Evolutionary conservation across 2,888 invertebrate genomes (phyloP).

Genomic region (Neoitamus cyanurus): DNA sequence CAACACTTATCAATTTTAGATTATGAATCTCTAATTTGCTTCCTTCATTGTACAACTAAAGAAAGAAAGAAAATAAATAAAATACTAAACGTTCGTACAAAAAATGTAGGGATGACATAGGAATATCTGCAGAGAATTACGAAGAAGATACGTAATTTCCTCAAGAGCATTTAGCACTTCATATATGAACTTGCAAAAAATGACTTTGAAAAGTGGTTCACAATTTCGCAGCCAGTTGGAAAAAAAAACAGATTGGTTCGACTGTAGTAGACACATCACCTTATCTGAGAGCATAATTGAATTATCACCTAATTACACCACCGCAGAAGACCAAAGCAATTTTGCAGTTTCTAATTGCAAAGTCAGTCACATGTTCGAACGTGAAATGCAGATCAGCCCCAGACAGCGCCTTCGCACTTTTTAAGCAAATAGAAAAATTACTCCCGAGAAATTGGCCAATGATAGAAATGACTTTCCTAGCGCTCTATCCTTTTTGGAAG

Average conservation of each 20-base stretch:
- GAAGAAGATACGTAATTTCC: background rate
- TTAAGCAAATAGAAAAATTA: background rate
- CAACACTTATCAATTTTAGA: no score
- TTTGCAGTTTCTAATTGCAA: slow-evolving; percentile 15
- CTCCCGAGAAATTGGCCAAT: background rate
- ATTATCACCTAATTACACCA: slow-evolving; percentile 10
- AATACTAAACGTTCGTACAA: background rate
- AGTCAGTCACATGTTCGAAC: background rate
- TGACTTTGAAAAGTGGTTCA: background rate
- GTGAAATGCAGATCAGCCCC: background rate
- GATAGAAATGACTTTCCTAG: background rate
- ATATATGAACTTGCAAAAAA: background rate
- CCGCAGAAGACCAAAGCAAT: background rate
- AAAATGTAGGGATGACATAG: background rate
- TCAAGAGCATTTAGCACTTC: background rate
- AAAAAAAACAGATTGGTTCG: background rate
- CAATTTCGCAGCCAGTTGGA: background rate
- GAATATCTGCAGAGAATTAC: background rate
- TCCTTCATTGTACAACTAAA: no score
- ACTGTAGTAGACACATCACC: background rate
- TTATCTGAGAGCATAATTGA: background rate
- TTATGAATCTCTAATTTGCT: no score
- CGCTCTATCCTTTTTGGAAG: background rate
- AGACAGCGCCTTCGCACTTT: background rate
- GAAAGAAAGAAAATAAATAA: background rate